Evolutionary conservation across 92 coral and sea anemone genomes (phyloP).

Genomic region (Zoanthus solanderi): DNA sequence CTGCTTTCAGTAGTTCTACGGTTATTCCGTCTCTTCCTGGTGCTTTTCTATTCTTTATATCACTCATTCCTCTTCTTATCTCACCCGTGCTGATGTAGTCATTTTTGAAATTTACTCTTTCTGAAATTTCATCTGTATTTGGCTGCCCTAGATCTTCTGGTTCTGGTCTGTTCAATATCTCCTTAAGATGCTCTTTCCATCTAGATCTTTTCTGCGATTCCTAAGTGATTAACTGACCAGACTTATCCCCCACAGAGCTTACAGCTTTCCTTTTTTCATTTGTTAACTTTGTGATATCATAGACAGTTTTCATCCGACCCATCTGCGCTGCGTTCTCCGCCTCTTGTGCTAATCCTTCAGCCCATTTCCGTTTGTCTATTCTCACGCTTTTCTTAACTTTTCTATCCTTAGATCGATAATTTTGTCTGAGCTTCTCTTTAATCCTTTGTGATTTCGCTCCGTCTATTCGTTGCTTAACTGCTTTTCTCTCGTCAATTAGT

Average conservation of each 20-base stretch:
- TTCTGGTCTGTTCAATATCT: conserved; percentile 31
- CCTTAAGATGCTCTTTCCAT: conserved; percentile 1
- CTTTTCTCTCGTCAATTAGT: background rate
- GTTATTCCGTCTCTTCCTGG: background rate
- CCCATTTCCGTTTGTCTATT: conserved; percentile 23
- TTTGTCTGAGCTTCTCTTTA: conserved; percentile 18
- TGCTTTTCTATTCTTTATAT: background rate
- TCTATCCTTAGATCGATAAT: conserved; percentile 12
- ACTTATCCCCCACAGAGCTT: conserved; percentile 27
- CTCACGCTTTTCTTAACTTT: conserved; percentile 20
- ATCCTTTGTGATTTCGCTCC: conserved; percentile 19
- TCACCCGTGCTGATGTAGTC: conserved; percentile 19
- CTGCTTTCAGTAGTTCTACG: background rate
- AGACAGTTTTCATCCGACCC: conserved; percentile 18
- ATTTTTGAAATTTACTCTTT: conserved; percentile 6
- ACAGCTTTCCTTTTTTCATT: conserved; percentile 8
- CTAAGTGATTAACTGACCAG: conserved; percentile 28
- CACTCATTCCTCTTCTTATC: conserved; percentile 1
- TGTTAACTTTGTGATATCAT: background rate
- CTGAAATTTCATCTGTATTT: background rate
- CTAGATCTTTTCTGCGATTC: conserved; percentile 23
- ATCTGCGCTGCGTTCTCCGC: conserved; percentile 16
- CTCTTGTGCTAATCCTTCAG: conserved; percentile 13
- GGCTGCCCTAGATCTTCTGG: conserved; percentile 13
- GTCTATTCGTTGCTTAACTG: conserved; percentile 9